Evolutionary conservation across 2,888 invertebrate species (phyloP).

Genomic region (Halocaridina rubra): DNA sequence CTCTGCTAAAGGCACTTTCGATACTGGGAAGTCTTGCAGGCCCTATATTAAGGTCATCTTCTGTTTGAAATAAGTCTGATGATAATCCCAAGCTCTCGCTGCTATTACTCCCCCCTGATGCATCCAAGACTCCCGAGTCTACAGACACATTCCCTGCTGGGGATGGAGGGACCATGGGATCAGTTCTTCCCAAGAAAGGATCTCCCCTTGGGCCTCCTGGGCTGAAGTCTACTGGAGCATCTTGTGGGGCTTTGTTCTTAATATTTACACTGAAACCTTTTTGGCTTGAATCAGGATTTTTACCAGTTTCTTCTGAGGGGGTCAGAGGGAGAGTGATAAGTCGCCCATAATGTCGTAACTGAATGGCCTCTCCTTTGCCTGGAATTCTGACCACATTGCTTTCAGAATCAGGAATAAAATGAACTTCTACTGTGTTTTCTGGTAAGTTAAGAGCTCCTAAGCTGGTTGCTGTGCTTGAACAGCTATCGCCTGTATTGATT

Average conservation of each 20-base stretch:
- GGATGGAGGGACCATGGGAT: constrained; percentile 16
- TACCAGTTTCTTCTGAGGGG: neutral
- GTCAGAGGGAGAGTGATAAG: constrained; percentile 32
- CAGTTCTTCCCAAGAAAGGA: constrained; percentile 22
- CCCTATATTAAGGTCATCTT: neutral
- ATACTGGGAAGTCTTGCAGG: constrained; percentile 56
- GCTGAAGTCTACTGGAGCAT: constrained; percentile 45
- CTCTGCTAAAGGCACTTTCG: constrained; percentile 59
- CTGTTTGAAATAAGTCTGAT: constrained; percentile 21
- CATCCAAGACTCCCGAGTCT: constrained; percentile 38
- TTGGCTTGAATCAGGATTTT: neutral
- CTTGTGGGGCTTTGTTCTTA: constrained; percentile 15
- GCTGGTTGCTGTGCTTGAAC: neutral
- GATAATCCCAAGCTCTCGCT: constrained; percentile 36
- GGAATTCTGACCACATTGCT: constrained; percentile 43
- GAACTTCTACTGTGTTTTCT: constrained; percentile 40
- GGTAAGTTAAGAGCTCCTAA: constrained; percentile 20
- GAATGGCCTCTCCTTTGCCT: constrained; percentile 26
- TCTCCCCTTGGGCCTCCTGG: constrained; percentile 47
- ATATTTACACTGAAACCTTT: neutral
- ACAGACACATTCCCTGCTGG: constrained; percentile 36
- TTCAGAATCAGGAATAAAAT: constrained; percentile 43
- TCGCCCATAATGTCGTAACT: constrained; percentile 40
- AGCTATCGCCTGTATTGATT: no score
- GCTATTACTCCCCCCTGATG: constrained; percentile 37